Evolutionary conservation across 2,888 invertebrate genomes (phyloP).

Genomic region (Thysanoteuthis rhombus): DNA sequence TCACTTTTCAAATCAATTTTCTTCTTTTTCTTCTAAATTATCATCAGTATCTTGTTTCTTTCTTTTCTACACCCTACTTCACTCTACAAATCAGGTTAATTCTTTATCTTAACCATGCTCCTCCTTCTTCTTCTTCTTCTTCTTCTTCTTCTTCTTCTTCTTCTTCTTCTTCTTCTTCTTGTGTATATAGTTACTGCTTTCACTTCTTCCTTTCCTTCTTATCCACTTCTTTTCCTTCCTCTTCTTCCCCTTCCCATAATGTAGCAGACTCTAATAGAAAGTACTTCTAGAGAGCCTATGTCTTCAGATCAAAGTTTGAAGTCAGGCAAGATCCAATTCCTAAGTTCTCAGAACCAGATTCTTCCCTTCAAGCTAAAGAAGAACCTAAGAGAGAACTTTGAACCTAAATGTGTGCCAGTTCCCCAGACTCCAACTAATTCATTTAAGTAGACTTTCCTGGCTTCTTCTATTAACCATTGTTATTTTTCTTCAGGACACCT

Average conservation of each 20-base stretch:
- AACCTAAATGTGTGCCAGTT: not conserved
- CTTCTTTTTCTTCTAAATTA: no score
- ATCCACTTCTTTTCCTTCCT: no score
- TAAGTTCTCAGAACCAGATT: not conserved
- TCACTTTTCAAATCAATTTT: no score
- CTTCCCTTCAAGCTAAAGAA: not conserved
- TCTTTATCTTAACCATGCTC: no score
- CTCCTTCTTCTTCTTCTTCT: no score
- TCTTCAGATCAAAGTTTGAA: not conserved
- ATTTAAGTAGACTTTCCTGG: not conserved
- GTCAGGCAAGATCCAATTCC: not conserved
- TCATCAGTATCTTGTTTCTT: no score
- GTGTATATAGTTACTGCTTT: no score
- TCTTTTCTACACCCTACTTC: no score
- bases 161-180: no score
- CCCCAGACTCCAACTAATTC: not conserved
- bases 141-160: no score
- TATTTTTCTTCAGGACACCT: not conserved
- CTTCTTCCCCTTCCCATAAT: not conserved
- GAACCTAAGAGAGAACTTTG: not conserved
- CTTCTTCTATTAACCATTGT: conserved; percentile 12
- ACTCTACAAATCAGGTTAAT: no score
- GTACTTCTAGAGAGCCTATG: not conserved
- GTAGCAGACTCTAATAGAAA: not conserved
- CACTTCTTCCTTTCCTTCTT: no score